Base-by-base conservation (phyloP, 1,140 invertebrate genomes). In the Psilanteris sp. region DNA sequence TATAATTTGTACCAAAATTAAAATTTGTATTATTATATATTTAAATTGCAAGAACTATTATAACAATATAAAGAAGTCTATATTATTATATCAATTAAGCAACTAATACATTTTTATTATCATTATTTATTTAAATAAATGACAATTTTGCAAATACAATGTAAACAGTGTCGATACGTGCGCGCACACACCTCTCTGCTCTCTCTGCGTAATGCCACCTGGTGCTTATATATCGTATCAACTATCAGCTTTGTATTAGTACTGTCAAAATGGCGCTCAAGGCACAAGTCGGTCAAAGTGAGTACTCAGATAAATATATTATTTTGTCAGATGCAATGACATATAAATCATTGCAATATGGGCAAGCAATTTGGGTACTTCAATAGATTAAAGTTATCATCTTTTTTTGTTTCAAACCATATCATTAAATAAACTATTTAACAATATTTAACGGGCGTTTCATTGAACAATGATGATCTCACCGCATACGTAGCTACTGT, bases 211-310 rank as follows among this genome's bases (percentile, higher is more conserved):
- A 29, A 6, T 29, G 55, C 27, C 41, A 39, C 18, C 59, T 50
- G 34, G 36, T 10, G 34, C 18, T 4, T n/a, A 5, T 1, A 0
- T 11, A 2, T 3, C 7, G 24, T 31, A 64, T 41, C 14, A 36
- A 29, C 20, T 41, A 9, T 13, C n/a, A 4, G 44, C 9, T 11
- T 15, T 24, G 1, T 37, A 8, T n/a, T 16, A 50, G 29, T 64
- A 43, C 77, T 78, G 72, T 82, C 85, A 91, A 88, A 85, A 91
- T 91, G 90, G 90, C 90, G 85, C 87, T 91, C 68, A 91, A 91
- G 84, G 83, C 71, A 79, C 85, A 90, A 78, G 90, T 91, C 67
- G 90, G 90, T 74, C 88, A 90, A 79, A 91, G 90, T 91, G 83
- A 90, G 90, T 90, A 83, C 16, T 10, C 18, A n/a, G 9, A 48